A percentile compares a stretch with the other conserved stretches of the same genome.
Conservation (phyloP, 2,888 invertebrate genomes). For the Conchocele bisecta region DNA sequence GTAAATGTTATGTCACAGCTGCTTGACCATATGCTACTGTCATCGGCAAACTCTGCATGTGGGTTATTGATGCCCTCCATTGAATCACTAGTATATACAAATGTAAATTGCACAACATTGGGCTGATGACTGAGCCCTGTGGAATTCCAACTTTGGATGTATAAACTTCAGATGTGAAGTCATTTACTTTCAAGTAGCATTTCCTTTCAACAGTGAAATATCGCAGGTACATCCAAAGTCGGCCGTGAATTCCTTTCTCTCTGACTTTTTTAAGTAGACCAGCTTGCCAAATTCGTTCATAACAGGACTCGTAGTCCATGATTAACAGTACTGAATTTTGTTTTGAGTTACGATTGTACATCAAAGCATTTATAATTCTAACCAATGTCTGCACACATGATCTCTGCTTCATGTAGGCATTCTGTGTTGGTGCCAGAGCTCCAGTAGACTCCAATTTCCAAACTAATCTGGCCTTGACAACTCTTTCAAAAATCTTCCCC, state of each 20-base stretch:
- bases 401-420: slow-evolving; percentile 13
- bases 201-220: neutral
- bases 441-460: slow-evolving; percentile 4
- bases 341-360: neutral
- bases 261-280: slow-evolving; percentile 9
- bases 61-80: neutral
- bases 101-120: slow-evolving; percentile 14
- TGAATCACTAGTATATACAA: slow-evolving; percentile 14
- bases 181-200: slow-evolving; percentile 8
- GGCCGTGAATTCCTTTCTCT: neutral
- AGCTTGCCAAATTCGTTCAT: slow-evolving; percentile 16
- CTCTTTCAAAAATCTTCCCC: slow-evolving; percentile 1
- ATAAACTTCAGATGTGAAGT: neutral
- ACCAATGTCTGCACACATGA: slow-evolving; percentile 7
- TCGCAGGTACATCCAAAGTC: slow-evolving; percentile 12
- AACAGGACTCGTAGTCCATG: slow-evolving; percentile 17
- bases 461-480: neutral
- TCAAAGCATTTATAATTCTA: neutral
- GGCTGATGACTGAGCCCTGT: slow-evolving; percentile 18
- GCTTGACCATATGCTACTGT: slow-evolving; percentile 3
- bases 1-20: neutral
- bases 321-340: neutral
- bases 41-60: slow-evolving; percentile 24
- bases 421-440: neutral
- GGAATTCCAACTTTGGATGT: slow-evolving; percentile 21